These are phyloP conservation scores for Pseudococcus jackbeardsleyi DNA, from an alignment of 2,888 invertebrate species.

Conservation along the genomic window DNA sequence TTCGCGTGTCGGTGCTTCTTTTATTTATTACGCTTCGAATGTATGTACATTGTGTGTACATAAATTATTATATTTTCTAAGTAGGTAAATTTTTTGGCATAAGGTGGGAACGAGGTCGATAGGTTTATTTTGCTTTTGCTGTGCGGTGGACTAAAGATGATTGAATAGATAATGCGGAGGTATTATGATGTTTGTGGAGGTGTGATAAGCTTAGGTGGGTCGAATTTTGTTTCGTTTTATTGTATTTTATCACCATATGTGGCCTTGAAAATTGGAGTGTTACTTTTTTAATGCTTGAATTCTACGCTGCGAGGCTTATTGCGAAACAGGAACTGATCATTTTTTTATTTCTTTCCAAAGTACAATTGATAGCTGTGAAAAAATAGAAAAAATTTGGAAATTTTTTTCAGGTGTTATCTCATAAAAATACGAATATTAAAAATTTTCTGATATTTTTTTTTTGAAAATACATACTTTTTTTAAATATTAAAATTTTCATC, in stretches of 20 bases:
- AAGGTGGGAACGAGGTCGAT: neutral
- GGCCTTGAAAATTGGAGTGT: neutral
- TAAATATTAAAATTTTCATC: too few relatives aligned
- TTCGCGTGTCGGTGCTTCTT: constrained; percentile 22
- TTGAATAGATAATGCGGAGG: neutral
- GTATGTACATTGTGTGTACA: neutral
- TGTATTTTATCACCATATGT: neutral
- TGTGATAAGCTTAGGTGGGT: neutral
- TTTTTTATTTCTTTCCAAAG: too few relatives aligned
- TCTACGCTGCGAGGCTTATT: too few relatives aligned
- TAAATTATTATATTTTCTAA: neutral
- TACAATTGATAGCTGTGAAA: too few relatives aligned
- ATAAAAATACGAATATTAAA: too few relatives aligned
- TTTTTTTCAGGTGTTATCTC: too few relatives aligned
- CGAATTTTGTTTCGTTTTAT: neutral
- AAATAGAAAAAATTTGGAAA: too few relatives aligned
- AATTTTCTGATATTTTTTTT: too few relatives aligned
- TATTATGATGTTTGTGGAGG: neutral
- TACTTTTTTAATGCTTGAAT: neutral
- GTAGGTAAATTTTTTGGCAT: neutral
- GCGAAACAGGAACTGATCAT: too few relatives aligned
- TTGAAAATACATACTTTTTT: too few relatives aligned
- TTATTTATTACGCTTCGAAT: neutral
- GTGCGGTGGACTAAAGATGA: neutral
- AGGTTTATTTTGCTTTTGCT: neutral